These are phyloP conservation scores for Cuculus canorus DNA, from an alignment of 2,797 vertebrate genomes.

Conservation along the genomic window DNA sequence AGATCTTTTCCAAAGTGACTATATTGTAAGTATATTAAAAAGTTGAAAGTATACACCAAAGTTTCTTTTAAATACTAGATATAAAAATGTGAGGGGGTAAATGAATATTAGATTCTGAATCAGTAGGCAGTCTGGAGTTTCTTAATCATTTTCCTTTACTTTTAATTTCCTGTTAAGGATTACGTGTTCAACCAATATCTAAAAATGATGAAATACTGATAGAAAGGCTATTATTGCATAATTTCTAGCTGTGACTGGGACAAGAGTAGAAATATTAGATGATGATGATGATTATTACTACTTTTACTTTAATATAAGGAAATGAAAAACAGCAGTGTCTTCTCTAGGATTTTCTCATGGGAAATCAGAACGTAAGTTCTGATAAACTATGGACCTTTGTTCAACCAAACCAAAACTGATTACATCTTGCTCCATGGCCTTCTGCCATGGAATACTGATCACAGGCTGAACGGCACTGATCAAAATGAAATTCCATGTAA, in stretches of 20 bases:
- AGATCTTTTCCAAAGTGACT: background rate
- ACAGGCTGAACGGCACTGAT: background rate
- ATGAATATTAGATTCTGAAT: background rate
- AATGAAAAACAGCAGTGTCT: background rate
- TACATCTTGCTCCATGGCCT: background rate
- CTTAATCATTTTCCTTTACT: background rate
- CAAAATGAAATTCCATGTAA: background rate
- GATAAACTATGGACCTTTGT: background rate
- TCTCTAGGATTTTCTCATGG: background rate
- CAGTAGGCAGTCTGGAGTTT: background rate
- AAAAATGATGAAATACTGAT: background rate
- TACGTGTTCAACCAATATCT: background rate
- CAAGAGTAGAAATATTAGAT: background rate
- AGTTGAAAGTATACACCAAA: background rate
- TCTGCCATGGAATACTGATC: background rate
- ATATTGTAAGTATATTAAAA: background rate
- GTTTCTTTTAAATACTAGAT: background rate
- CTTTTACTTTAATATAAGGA: background rate
- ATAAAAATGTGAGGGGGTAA: background rate
- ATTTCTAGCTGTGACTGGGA: background rate
- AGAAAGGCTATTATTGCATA: background rate
- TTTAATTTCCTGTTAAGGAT: slow-evolving; percentile 36
- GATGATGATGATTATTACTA: background rate
- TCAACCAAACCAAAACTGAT: background rate
- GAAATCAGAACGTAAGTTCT: background rate